A percentile compares a stretch with the other conserved stretches of the same genome.
These are phyloP conservation scores for Aurelia aurita DNA, from an alignment of 30 jellyfish, hydroid and myxozoan species.

Conservation along the genomic window DNA sequence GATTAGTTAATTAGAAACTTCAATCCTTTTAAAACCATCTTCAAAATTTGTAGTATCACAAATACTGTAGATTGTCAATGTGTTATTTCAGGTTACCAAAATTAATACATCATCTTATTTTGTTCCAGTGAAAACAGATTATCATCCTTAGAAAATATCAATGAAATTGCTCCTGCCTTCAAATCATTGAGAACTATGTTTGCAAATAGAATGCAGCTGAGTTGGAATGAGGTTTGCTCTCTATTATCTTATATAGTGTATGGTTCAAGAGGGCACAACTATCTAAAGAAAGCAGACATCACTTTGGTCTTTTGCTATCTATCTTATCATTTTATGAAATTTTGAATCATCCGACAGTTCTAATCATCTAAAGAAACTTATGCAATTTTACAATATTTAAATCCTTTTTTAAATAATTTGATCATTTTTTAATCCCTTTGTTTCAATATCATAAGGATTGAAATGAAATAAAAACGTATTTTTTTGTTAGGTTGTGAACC, in stretches of 20 bases:
- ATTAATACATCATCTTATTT: neutral
- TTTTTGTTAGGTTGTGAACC: neutral
- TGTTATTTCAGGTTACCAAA: neutral
- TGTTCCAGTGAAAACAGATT: constrained; percentile 69
- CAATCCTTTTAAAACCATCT: no score
- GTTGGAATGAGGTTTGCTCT: constrained; percentile 71
- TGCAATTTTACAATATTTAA: neutral
- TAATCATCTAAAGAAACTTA: neutral
- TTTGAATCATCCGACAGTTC: neutral
- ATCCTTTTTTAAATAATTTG: neutral
- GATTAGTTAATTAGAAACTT: no score
- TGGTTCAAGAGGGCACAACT: no score
- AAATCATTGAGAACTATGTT: constrained; percentile 29
- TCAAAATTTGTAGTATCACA: no score
- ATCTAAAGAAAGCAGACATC: no score
- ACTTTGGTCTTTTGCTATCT: neutral
- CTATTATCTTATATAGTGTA: no score
- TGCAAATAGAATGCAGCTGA: constrained; percentile 56
- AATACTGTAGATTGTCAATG: neutral
- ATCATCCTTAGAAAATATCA: neutral
- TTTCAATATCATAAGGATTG: neutral
- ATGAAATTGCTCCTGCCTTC: neutral
- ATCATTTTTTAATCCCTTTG: neutral
- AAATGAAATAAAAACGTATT: no score
- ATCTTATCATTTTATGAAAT: neutral